phyloP scores from a whole-genome alignment of 2,797 vertebrate genomes.

The Lepus townsendii region DNA sequence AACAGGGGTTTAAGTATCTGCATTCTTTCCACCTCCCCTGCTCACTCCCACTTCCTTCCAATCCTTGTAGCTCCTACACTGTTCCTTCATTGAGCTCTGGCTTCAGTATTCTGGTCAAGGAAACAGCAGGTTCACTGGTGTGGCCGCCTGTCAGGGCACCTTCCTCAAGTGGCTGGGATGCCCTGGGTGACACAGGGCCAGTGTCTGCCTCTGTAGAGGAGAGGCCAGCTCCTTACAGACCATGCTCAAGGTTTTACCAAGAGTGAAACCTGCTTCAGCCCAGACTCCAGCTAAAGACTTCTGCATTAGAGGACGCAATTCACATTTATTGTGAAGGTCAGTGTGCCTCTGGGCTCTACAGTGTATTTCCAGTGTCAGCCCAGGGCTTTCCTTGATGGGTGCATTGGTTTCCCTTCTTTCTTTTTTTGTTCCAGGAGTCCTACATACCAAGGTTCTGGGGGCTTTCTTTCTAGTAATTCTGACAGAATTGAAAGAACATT shows the following conservation, averaged over 20 bases:
- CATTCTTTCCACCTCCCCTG: not conserved
- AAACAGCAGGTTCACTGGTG: not conserved
- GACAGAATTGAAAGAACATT: conserved; percentile 51
- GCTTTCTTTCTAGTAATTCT: conserved; percentile 52
- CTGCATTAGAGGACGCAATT: conserved; percentile 62
- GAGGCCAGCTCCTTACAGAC: conserved; percentile 9
- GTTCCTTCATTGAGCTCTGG: not conserved
- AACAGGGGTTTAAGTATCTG: not conserved
- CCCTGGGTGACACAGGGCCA: not conserved
- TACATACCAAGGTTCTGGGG: conserved; percentile 51
- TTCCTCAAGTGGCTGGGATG: not conserved
- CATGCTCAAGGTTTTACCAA: conserved; percentile 35
- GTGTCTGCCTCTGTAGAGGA: not conserved
- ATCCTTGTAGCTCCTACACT: not conserved
- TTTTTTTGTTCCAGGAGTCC: conserved; percentile 35
- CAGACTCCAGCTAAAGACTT: conserved; percentile 53
- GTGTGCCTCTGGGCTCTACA: conserved; percentile 38
- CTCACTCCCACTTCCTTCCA: not conserved
- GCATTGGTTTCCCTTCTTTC: not conserved
- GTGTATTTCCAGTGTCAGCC: conserved; percentile 66
- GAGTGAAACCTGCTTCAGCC: conserved; percentile 69
- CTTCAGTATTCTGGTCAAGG: not conserved
- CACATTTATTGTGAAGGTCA: conserved; percentile 68
- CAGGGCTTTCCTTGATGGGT: conserved; percentile 66
- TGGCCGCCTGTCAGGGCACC: not conserved